Evolutionary conservation across 2,797 vertebrate species (phyloP), one percentile per base, ranked within the genome.

Genomic region (Ataeniobius toweri): DNA sequence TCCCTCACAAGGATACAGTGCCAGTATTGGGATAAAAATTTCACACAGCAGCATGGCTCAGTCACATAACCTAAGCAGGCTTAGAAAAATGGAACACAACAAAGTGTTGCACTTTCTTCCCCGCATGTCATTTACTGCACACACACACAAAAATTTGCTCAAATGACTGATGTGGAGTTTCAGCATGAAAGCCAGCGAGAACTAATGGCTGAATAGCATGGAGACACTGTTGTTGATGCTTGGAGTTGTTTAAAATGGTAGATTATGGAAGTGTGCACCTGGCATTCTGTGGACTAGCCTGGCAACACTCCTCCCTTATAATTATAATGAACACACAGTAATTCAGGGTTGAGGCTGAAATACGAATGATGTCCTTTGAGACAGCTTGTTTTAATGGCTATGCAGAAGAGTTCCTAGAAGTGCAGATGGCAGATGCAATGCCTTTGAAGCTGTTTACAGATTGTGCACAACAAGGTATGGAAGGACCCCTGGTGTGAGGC

Each of bases 311-410:
- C 93, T 94, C 92, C 93, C 92, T 95, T 94, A 93, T 95, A 95
- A 95, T 95, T 95, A 95, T 89, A 94, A 93, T 93, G 92, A 94
- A 95, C 94, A 92, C 93, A 92, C 92, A 92, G 93, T 95, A 94
- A 94, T 94, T 94, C 93, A 94, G 93, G 94, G 93, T 94, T 94
- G 94, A 93, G 91, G 92, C 93, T 94, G 93, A 92, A 93, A 94
- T 91, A 92, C 90, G 93, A 94, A 94, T 90, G 93, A 92, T 93
- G 95, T 96, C 94, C 94, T 94, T 91, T 84, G 94, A 94, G 95
- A 95, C 93, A 91, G 93, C 91, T 94, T 91, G 92, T 95, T 95
- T 95, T 95, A 96, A 95, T 96, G 94, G 94, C 86, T 95, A 92
- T 92, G 91, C 93, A 94, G 93, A 94, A 91, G 93, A 94, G 93